A percentile compares a stretch with the other conserved stretches of the same genome.
phyloP scores from a whole-genome alignment of 2,113 vertebrate genomes.

The Phrynocephalus versicolor region DNA sequence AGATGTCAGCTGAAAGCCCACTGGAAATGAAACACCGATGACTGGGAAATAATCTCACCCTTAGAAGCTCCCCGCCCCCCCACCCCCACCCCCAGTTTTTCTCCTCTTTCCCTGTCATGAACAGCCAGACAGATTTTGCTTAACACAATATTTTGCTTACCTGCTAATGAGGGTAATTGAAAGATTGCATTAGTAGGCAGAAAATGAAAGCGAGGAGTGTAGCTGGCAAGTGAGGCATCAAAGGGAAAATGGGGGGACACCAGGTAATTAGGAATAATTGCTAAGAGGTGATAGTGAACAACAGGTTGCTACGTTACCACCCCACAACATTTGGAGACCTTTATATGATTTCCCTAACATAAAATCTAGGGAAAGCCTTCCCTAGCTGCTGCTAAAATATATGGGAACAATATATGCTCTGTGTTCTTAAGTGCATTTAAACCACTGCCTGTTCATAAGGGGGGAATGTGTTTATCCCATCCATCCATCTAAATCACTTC shows the following conservation, averaged over 20 bases:
- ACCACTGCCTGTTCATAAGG: background rate
- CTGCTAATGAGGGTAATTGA: conserved; percentile 23
- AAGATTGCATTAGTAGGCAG: conserved; percentile 3
- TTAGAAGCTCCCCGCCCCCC: background rate
- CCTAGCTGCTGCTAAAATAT: conserved; percentile 31
- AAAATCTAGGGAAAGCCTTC: background rate
- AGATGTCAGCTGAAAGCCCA: background rate
- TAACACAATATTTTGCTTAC: conserved; percentile 1
- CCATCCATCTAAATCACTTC: conserved; percentile 26
- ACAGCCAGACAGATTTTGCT: conserved; percentile 18
- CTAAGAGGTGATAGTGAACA: background rate
- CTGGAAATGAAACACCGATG: conserved; percentile 19
- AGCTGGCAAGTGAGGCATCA: background rate
- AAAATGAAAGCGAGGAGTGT: background rate
- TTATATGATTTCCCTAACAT: conserved; percentile 1
- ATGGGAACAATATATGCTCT: conserved; percentile 16
- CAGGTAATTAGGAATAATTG: conserved; percentile 28
- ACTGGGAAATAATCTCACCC: background rate
- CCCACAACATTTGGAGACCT: background rate
- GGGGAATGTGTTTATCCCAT: conserved; percentile 19
- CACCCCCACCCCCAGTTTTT: background rate
- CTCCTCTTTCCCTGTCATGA: background rate
- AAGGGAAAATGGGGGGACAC: conserved; percentile 8
- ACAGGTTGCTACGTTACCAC: background rate
- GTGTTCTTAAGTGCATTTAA: conserved; percentile 3